phyloP scores from a whole-genome alignment of 2,113 vertebrate genomes.

The Raphicerus campestris region DNA sequence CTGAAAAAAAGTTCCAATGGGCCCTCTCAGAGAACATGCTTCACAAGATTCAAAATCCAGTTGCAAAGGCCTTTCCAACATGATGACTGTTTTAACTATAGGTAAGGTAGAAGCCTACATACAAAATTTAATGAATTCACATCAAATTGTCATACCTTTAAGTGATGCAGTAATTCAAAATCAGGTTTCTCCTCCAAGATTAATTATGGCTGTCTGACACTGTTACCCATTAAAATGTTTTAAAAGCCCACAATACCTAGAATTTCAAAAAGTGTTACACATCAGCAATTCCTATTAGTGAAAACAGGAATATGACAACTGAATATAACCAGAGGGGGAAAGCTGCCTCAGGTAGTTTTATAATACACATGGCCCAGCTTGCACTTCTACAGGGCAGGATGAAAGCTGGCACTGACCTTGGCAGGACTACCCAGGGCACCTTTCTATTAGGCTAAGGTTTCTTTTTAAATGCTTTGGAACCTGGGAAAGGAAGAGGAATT shows the following conservation, averaged over 20 bases:
- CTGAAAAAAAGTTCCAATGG: neutral
- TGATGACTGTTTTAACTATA: constrained; percentile 44
- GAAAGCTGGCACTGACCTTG: constrained; percentile 21
- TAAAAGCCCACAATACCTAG: constrained; percentile 42
- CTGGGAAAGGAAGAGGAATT: neutral
- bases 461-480: constrained; percentile 11
- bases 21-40: neutral
- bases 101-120: neutral
- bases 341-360: constrained; percentile 36
- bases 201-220: constrained; percentile 64
- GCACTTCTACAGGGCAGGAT: neutral
- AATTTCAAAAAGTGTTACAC: constrained; percentile 47
- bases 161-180: constrained; percentile 36
- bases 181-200: constrained; percentile 40
- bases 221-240: constrained; percentile 59
- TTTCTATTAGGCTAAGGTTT: neutral
- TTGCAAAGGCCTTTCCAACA: neutral
- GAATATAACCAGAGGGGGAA: neutral
- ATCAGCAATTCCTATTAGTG: constrained; percentile 51
- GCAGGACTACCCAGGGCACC: neutral
- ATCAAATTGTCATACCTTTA: constrained; percentile 51
- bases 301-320: constrained; percentile 52
- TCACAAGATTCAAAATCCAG: constrained; percentile 45
- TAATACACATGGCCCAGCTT: neutral
- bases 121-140: constrained; percentile 57